phyloP scores from a whole-genome alignment of 2,888 invertebrate species.

The Pristionchus exspectatus region DNA sequence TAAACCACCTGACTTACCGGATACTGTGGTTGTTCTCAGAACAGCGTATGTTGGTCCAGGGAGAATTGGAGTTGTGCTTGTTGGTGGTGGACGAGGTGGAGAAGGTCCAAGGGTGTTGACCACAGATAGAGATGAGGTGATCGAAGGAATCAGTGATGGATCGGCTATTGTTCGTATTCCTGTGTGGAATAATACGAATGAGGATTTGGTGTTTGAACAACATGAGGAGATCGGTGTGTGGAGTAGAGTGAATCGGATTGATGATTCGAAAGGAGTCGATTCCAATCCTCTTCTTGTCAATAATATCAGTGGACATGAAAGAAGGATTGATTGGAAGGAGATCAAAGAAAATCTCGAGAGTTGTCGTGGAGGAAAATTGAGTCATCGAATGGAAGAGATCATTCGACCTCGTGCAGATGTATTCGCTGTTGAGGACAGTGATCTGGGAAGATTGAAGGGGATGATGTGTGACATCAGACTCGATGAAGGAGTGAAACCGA shows the following conservation, averaged over 20 bases:
- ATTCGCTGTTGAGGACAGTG: no score
- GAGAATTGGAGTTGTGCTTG: not conserved
- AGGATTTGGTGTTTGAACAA: not conserved
- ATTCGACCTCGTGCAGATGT: no score
- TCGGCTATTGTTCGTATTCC: not conserved
- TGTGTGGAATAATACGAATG: not conserved
- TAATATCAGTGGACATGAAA: no score
- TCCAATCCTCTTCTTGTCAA: not conserved
- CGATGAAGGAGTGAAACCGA: no score
- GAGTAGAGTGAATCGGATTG: not conserved
- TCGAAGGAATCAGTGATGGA: not conserved
- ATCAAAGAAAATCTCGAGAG: no score
- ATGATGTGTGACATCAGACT: no score
- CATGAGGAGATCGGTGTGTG: not conserved
- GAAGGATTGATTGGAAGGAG: no score
- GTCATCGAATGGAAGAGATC: no score
- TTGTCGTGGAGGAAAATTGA: no score
- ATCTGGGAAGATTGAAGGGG: no score
- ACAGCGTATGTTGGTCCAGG: not conserved
- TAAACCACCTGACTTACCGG: not conserved
- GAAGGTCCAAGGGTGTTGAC: not conserved
- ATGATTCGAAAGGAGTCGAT: not conserved
- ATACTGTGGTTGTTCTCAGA: not conserved
- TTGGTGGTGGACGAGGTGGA: not conserved
- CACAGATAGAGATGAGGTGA: not conserved